These are phyloP conservation scores for Sarcophaga bullata DNA, from an alignment of 1,140 invertebrate genomes.

Conservation along the genomic window DNA sequence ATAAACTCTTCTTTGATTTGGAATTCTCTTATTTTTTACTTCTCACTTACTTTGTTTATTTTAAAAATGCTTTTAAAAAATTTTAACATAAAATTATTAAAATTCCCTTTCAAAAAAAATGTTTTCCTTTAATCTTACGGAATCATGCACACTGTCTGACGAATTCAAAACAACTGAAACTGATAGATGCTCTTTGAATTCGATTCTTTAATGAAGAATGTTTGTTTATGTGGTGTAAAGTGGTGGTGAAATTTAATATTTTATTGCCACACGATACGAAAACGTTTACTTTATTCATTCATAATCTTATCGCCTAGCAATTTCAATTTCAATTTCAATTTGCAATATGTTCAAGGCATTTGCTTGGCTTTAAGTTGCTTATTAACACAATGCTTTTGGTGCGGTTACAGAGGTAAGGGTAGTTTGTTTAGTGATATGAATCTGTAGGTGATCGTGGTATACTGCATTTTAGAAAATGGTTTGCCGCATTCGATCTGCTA, in stretches of 20 bases:
- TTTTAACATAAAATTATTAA: background rate
- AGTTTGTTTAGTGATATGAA: too few relatives aligned
- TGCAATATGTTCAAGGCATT: too few relatives aligned
- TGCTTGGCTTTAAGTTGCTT: too few relatives aligned
- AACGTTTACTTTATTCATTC: background rate
- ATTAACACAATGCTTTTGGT: too few relatives aligned
- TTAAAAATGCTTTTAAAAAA: background rate
- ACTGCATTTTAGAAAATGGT: too few relatives aligned
- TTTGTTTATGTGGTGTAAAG: background rate
- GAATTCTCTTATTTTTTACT: background rate
- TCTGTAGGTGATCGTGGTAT: too few relatives aligned
- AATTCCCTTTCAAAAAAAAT: background rate
- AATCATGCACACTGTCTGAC: too few relatives aligned
- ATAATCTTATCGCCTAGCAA: conserved; percentile 6
- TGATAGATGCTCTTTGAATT: too few relatives aligned
- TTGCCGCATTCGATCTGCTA: too few relatives aligned
- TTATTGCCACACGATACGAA: background rate
- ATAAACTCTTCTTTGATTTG: background rate
- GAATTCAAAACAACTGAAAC: background rate
- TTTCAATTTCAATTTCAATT: background rate
- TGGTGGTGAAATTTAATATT: background rate
- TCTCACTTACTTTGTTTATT: background rate
- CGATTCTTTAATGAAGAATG: too few relatives aligned
- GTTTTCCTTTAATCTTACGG: too few relatives aligned
- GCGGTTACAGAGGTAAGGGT: too few relatives aligned